Conservation (phyloP, 2,113 vertebrate genomes). For the Reinhardtius hippoglossoides region DNA sequence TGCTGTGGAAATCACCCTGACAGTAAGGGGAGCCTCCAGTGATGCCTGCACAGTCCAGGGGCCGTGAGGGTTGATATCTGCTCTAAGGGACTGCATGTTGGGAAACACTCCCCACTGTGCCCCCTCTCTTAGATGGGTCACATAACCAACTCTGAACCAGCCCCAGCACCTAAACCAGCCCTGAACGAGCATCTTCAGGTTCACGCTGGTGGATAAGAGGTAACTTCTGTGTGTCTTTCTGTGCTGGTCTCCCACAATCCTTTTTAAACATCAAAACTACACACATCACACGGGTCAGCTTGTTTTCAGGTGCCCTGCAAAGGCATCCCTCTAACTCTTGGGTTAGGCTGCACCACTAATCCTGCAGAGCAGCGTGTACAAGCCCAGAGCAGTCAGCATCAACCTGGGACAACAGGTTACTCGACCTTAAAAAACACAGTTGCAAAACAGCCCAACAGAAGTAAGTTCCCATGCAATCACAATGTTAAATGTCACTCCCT, state of each 20-base stretch:
- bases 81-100: conserved; percentile 36
- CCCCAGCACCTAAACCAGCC: not conserved
- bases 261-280: conserved; percentile 20
- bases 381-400: conserved; percentile 48
- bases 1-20: conserved; percentile 66
- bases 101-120: conserved; percentile 39
- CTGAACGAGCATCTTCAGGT: too few relatives aligned
- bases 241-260: conserved; percentile 11
- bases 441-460: not conserved
- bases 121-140: not conserved
- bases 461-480: not conserved
- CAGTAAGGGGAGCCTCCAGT: conserved; percentile 44
- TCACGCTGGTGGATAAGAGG: not conserved
- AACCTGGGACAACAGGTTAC: conserved; percentile 52
- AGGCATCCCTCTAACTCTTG: conserved; percentile 2
- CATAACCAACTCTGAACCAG: not conserved
- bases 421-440: conserved; percentile 32
- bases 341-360: conserved; percentile 35
- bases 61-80: conserved; percentile 18
- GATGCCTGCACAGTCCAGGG: conserved; percentile 35
- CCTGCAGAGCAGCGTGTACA: conserved; percentile 20
- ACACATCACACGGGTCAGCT: conserved; percentile 18
- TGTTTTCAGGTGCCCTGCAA: conserved; percentile 29
- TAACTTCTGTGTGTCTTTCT: conserved; percentile 1
- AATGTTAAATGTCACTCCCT: conserved; percentile 7